Evolutionary conservation across 2,888 invertebrate genomes (phyloP).

Genomic region (Pyrocoelia pectoralis): DNA sequence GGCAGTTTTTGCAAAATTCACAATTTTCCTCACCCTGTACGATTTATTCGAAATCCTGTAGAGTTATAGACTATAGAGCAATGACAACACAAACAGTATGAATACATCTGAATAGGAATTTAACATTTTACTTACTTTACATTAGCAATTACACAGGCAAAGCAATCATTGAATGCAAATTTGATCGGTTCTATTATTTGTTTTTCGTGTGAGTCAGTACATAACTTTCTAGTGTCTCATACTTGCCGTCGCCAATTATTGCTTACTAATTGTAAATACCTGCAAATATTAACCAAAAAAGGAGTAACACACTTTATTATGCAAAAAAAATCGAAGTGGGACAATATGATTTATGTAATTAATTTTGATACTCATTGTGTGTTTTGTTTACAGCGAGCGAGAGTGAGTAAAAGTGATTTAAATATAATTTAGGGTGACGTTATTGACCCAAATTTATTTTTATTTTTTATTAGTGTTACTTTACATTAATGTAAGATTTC

Average conservation of each 20-base stretch:
- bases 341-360: background rate
- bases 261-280: background rate
- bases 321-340: background rate
- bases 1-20: too few species aligned
- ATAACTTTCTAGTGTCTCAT: slow-evolving; percentile 1
- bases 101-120: background rate
- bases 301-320: background rate
- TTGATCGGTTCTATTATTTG: background rate
- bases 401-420: background rate
- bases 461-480: too few species aligned
- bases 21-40: too few species aligned
- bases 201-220: background rate
- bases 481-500: slow-evolving; percentile 1
- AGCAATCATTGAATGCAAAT: slow-evolving; percentile 1
- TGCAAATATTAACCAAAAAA: background rate
- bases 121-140: background rate
- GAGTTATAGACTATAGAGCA: too few species aligned
- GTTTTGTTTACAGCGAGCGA: background rate
- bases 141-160: slow-evolving; percentile 1
- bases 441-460: background rate
- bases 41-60: too few species aligned
- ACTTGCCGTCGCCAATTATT: background rate
- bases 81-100: background rate
- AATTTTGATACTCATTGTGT: background rate
- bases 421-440: background rate